Conservation (phyloP, 2,888 invertebrate species). For the Creontiades dilutus region DNA sequence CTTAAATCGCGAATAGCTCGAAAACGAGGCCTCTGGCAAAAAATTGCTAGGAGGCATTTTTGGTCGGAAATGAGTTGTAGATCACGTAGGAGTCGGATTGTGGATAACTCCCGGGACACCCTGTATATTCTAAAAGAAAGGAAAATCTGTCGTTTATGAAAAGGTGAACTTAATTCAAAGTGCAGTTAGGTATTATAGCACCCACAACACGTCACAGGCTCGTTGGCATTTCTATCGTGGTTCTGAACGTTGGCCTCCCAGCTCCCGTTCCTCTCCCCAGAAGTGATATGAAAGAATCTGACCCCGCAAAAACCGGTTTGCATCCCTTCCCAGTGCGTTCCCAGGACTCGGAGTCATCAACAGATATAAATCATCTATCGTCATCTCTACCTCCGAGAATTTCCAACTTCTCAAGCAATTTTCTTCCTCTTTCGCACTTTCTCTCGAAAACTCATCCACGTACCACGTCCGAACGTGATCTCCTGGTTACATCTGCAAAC, state of each 20-base stretch:
- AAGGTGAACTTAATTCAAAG: no score
- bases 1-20: no score
- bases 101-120: no score
- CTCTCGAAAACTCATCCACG: not conserved
- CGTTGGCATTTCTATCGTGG: not conserved
- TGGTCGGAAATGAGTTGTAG: no score
- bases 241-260: not conserved
- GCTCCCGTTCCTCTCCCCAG: not conserved
- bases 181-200: no score
- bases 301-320: slow-evolving; percentile 4
- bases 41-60: no score
- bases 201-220: no score
- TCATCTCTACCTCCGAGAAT: not conserved
- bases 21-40: no score
- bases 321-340: slow-evolving; percentile 18
- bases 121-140: no score
- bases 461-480: not conserved
- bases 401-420: not conserved
- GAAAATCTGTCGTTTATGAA: no score
- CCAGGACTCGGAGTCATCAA: not conserved
- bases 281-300: not conserved
- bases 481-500: not conserved
- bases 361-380: not conserved
- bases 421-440: not conserved
- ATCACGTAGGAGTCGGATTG: no score